Base-by-base conservation (phyloP, 1,140 invertebrate species). In the Rhizoglyphus robini region DNA sequence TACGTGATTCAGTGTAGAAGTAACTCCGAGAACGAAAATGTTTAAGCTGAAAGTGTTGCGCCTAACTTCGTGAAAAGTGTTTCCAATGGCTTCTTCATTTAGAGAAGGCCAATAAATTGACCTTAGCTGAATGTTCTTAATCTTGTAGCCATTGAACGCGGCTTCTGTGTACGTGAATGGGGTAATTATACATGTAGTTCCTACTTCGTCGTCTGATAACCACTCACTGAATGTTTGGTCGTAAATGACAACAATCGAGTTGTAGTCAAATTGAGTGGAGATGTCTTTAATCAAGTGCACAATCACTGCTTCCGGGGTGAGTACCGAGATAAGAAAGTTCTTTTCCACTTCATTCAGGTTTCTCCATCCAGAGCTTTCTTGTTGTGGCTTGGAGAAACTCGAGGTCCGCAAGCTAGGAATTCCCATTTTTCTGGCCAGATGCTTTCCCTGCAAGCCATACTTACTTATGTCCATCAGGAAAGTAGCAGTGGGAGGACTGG, bases 221-320 rank as follows among this genome's bases (percentile, higher is more conserved):
- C 29, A 70, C 75, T 76, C 78, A 88, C 86, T 84, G 71, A 92
- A 93, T 27, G 84, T 83, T 13, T 86, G 80, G 71, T 95, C 90
- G 74, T 90, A 93, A 5, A 95, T 79, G 48, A 95, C 87, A 2
- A 88, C 91, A 23, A 90, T 88, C 76, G 90, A 91, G 18, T 86
- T 90, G 49, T 93, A 87, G 70, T 91, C 89, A 75, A 91, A 84
- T 30, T 81, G 78, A 1, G 81, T 79, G 1, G 89, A 86, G 65
- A 94, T 83, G 49, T 87, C 85, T 51, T 88, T 78, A 0, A 95
- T 81, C 3, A 84, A 82, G 73, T 90, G 86, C 0, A 88, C 84
- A 63, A 90, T 82, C 11, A 90, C 77, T 72, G 92, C 88, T 0
- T 83, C 84, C 1, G 89, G 90, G 0, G 88, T 87, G 79, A 85